A percentile compares a stretch with the other conserved stretches of the same genome.
These are phyloP conservation scores for Tanypteryx hageni DNA, from an alignment of 2,888 invertebrate genomes.

Conservation along the genomic window DNA sequence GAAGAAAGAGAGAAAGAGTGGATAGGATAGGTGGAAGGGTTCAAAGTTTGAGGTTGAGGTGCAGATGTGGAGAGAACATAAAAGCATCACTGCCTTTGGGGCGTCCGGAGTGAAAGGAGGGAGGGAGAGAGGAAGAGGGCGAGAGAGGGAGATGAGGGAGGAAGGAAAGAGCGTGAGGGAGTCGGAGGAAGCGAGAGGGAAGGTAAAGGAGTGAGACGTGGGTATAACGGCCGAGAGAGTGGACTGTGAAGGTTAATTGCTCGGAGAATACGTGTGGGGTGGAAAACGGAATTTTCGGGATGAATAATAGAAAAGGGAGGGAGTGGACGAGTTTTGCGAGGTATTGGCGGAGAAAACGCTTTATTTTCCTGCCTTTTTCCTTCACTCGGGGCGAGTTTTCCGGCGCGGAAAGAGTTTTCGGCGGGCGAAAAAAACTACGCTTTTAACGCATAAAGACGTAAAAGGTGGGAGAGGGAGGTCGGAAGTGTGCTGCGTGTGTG, in stretches of 20 bases:
- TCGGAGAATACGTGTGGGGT: constrained; percentile 2
- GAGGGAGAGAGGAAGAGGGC: not conserved
- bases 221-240: constrained; percentile 15
- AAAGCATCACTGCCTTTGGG: constrained; percentile 7
- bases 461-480: no score
- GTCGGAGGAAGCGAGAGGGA: not conserved
- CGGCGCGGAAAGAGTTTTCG: constrained; percentile 2
- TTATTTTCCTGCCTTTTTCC: not conserved
- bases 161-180: not conserved
- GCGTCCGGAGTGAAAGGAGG: not conserved
- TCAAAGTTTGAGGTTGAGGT: not conserved
- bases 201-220: not conserved
- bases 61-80: constrained; percentile 5
- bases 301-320: not conserved
- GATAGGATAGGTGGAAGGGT: not conserved
- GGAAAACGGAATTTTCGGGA: constrained; percentile 7
- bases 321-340: constrained; percentile 6
- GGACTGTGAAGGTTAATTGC: constrained; percentile 29
- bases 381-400: not conserved
- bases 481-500: no score
- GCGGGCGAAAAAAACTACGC: not conserved
- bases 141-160: not conserved
- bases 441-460: no score
- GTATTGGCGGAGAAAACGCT: not conserved
- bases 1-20: no score